Evolutionary conservation across 2,888 invertebrate species (phyloP), one percentile per base, ranked within the genome.

Genomic region (Vannuccia rotundouncinata): DNA sequence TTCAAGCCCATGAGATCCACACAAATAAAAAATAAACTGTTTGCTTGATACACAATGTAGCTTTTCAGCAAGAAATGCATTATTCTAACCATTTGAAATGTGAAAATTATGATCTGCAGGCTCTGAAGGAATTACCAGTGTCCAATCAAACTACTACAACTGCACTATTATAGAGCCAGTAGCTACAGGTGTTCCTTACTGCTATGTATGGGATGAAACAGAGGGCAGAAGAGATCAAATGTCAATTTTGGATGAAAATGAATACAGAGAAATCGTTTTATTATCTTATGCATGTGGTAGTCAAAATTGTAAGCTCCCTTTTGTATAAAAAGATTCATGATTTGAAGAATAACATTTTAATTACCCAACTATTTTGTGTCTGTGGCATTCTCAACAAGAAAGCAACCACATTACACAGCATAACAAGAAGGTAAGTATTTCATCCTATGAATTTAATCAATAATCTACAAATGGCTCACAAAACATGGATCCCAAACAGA

Each of bases 111-210:
- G 5, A 45, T 45, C 45, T 45, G 45, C 45, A 45, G 45, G 45
- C 45, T 45, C 17, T 45, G 45, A 45, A 13, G 45, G 45, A 13
- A 45, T 45, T 45, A 45, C 45, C 45, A 45, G 45, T 66, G 66
- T 66, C 66, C 13, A 66, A 66, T 66, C 66, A 66, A 66, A 66
- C 66, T 22, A 27, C 66, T 22, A 66, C 66, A 66, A 66, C 22
- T 66, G 10, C 66, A 66, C 66, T 66, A 66, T 66, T 66, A 22
- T 66, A 66, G 66, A 66, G 66, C 66, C 66, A 66, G 66, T 66
- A 13, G n/a, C n/a, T n/a, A 66, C 66, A 66, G 66, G 66, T 66
- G 66, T 66, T 66, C 13, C 66, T 66, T 66, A 66, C n/a, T n/a
- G n/a, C n/a, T n/a, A 66, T 66, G 66, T 66, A 66, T 66, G 66